phyloP scores from a whole-genome alignment of 2,888 invertebrate species.

The Rhingia rostrata region DNA sequence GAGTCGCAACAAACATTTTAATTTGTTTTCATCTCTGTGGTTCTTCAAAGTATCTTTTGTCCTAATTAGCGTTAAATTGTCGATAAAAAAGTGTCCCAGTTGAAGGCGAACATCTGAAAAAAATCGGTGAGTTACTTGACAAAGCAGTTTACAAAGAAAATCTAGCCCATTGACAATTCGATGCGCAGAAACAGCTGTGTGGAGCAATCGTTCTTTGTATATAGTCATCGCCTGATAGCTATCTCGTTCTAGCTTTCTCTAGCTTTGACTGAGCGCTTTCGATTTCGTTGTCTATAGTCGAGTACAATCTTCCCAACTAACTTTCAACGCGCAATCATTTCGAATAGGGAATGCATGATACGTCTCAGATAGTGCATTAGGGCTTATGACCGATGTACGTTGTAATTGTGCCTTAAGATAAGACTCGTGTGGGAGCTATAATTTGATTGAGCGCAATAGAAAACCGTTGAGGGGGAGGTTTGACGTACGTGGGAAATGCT shows the following conservation, averaged over 20 bases:
- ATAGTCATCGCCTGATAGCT: constrained; percentile 6
- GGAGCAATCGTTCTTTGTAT: constrained; percentile 2
- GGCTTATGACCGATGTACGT: constrained; percentile 1
- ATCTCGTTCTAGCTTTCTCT: constrained; percentile 15
- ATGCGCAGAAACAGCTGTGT: constrained; percentile 58
- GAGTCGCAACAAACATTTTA: constrained; percentile 47
- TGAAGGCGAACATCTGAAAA: not conserved
- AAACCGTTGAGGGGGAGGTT: constrained; percentile 9
- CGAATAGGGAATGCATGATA: not conserved
- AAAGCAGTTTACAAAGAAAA: constrained; percentile 9
- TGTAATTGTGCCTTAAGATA: not conserved
- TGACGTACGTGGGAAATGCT: constrained; percentile 14
- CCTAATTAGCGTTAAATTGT: constrained; percentile 23
- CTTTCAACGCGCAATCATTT: constrained; percentile 4
- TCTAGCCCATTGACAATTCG: constrained; percentile 22
- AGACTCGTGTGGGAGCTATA: not conserved
- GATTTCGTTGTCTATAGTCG: constrained; percentile 13
- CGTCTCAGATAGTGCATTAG: constrained; percentile 11
- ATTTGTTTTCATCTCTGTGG: constrained; percentile 27
- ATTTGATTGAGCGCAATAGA: not conserved
- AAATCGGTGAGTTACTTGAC: constrained; percentile 24
- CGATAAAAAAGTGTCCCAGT: not conserved
- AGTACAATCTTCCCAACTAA: constrained; percentile 11
- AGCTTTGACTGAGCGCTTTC: constrained; percentile 32
- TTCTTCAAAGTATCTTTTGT: constrained; percentile 30